Evolutionary conservation across 2,113 vertebrate species (phyloP).

Genomic region (Sorex fumeus): DNA sequence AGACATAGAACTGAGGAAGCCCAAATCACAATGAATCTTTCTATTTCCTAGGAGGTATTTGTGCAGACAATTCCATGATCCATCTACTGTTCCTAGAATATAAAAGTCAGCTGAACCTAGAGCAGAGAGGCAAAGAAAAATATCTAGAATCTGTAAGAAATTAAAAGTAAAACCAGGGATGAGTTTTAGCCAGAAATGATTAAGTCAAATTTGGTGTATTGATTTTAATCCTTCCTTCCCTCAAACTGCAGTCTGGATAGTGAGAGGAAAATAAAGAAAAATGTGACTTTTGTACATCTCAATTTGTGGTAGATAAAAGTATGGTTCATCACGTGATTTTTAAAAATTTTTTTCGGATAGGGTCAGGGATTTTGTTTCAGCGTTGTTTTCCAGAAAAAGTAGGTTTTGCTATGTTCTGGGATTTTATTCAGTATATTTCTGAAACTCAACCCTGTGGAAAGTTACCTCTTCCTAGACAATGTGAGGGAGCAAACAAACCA

Average conservation of each 20-base stretch:
- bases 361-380: too few species aligned
- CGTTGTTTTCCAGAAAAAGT: too few species aligned
- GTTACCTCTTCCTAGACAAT: too few species aligned
- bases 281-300: background rate
- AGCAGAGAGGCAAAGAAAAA: background rate
- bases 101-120: background rate
- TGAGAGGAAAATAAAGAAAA: background rate
- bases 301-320: background rate
- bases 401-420: too few species aligned
- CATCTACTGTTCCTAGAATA: background rate
- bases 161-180: background rate
- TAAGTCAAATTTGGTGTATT: background rate
- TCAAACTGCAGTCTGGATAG: background rate
- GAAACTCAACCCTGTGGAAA: too few species aligned
- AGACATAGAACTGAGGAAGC: too few species aligned
- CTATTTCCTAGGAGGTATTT: background rate
- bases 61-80: background rate
- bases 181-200: background rate
- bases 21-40: too few species aligned
- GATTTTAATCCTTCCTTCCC: background rate
- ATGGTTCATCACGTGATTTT: too few species aligned
- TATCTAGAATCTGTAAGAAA: background rate
- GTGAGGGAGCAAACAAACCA: too few species aligned
- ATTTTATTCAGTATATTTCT: too few species aligned
- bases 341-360: too few species aligned